Evolutionary conservation across 2,113 vertebrate species (phyloP), one percentile per base, ranked within the genome.

Genomic region (Macroglossus sobrinus): DNA sequence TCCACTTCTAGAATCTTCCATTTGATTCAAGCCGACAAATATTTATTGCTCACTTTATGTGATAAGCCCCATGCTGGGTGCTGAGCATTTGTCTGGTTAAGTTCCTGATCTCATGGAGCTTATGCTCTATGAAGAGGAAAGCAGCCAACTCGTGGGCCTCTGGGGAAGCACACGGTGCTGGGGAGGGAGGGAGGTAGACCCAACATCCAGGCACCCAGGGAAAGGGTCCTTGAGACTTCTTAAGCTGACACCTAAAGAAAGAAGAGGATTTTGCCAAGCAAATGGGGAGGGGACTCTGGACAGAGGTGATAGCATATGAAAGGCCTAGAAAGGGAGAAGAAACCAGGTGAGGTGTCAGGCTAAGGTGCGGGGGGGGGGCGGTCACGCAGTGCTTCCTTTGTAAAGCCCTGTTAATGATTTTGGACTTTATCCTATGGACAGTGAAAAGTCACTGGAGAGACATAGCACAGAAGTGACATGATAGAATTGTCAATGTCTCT

Each of bases 371-470:
- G 7, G 45, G 47, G 15, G n/a, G 21, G 21, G 24, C 10, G 33
- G 7, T 40, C 3, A 2, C 9, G 5, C 50, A 38, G 45, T 2
- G 8, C 26, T 82, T 53, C 61, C 74, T 92, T 50, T 68, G 26
- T 22, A 89, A 92, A 89, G n/a, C 69, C 6, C 64, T 75, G 59
- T 69, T 85, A 26, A 53, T 71, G 69, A 47, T 69, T 57, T 69
- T 55, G 86, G 55, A 74, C 91, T 92, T 94, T 24, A 79, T 47
- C 92, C 79, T 75, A 40, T 71, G 30, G 40, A 71, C 43, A 76
- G 57, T 61, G 15, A 47, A 61, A 89, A 94, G 82, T 21, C 59
- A 64, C 63, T 33, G 38, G 38, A 82, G 75, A 93, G 74, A 92
- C 71, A 74, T 30, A 68, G 68, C 80, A 68, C 61, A 26, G 57